Base-by-base conservation (phyloP, 1,140 invertebrate species). In the Magallana angulata region DNA sequence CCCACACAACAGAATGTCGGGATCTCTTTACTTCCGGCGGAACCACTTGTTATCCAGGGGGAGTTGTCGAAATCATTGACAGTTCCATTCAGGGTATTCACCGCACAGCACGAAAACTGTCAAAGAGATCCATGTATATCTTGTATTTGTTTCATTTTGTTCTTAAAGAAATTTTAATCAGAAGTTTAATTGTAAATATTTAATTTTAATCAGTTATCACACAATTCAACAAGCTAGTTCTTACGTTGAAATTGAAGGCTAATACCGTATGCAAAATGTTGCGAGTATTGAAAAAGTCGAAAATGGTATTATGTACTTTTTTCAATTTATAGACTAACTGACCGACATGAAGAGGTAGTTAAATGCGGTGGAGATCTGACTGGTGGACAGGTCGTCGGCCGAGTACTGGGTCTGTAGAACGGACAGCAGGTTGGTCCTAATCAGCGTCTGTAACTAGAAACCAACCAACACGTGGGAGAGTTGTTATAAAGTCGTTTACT, bases 331-430 rank as follows among this genome's bases (percentile, higher is more conserved):
- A 48, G 36, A 48, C 36, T 48, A 48, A 82, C 81, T 83, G 16
- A 87, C 86, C 82, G 81, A 24, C 62, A 87, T 87, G 16, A 87
- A 87, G 8, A 87, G 60, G 57, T 84, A 87, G 56, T 87, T 87
- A n/a, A 81, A 87, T 8, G 86, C 58, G 30, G 86, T 87, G 6
- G 86, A 87, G 1, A 87, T 82, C 57, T 87, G 58, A 48, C n/a
- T 16, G 6, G 60, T 36, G 5, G 86, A 64, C 8, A 87, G 56
- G 76, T 87, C 86, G 24, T 84, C 62, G 11, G 82, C 12, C n/a
- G 48, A 57, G 56, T 87, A 87, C 11, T 76, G 24, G 7, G 68
- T 30, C 24, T 76, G 68, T 76, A 76, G 18, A 6, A 76, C 68
- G 12, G 68, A 12, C 68, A 76, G 18, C 18, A 76, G 9, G 24